Conservation (phyloP, 2,797 vertebrate species). For the Rhynchonycteris naso region DNA sequence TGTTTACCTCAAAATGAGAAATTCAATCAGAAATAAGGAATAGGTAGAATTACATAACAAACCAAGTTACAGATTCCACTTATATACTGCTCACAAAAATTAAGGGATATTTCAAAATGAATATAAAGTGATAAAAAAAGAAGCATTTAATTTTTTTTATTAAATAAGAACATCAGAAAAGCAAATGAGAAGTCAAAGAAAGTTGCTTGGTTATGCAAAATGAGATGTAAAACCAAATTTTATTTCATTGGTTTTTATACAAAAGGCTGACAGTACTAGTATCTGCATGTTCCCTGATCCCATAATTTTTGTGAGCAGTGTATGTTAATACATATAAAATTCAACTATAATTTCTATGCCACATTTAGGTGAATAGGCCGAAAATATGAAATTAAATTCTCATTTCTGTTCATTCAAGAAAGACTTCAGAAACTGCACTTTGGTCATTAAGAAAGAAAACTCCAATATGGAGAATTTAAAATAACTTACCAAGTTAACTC, state of each 20-base stretch:
- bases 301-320: no score
- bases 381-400: conserved; percentile 36
- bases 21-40: not conserved
- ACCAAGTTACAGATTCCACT: not conserved
- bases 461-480: not conserved
- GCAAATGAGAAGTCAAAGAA: no score
- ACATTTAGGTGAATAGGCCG: not conserved
- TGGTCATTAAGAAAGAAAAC: conserved; percentile 3
- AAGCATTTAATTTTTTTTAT: no score
- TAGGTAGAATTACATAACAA: not conserved
- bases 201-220: no score
- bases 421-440: not conserved
- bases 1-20: conserved; percentile 38
- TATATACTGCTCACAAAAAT: not conserved
- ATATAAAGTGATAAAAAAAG: no score
- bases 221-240: no score
- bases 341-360: not conserved
- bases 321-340: conserved; percentile 8
- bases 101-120: no score
- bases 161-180: no score
- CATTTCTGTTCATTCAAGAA: not conserved
- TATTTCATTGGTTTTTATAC: no score
- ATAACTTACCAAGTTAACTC: conserved; percentile 24
- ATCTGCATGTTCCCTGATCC: no score
- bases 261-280: no score